Evolutionary conservation across 2,888 invertebrate genomes (phyloP).

Genomic region (Julus scanicus): DNA sequence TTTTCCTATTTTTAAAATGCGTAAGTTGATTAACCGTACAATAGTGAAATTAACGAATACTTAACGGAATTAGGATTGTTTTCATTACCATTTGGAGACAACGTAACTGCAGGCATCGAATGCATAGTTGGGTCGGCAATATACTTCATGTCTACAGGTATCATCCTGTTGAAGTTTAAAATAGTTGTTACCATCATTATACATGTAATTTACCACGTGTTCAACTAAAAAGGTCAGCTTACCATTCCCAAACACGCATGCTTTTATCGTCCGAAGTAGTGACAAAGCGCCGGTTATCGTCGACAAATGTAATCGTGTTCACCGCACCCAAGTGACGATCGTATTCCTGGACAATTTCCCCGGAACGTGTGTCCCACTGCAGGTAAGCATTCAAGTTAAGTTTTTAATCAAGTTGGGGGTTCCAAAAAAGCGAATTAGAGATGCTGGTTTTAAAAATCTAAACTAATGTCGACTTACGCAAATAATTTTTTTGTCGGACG

Average conservation of each 20-base stretch:
- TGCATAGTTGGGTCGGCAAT: slow-evolving; percentile 99
- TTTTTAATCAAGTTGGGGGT: too few species aligned
- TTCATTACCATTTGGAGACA: slow-evolving; percentile 83
- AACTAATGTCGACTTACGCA: slow-evolving; percentile 76
- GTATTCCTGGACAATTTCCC: slow-evolving; percentile 97
- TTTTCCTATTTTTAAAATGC: slow-evolving; percentile 73
- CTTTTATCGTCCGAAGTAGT: slow-evolving; percentile 99
- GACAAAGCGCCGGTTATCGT: slow-evolving; percentile 96
- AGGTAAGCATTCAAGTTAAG: neutral
- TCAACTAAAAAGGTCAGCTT: too few species aligned
- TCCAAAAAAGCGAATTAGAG: too few species aligned
- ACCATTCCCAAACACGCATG: slow-evolving; percentile 99
- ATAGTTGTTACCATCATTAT: slow-evolving; percentile 44
- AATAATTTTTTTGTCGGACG: slow-evolving; percentile 99
- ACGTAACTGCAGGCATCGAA: slow-evolving; percentile 96
- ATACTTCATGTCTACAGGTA: slow-evolving; percentile 99
- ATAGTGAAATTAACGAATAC: neutral
- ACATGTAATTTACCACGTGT: neutral
- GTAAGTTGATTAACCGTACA: too few species aligned
- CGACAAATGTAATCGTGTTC: slow-evolving; percentile 98
- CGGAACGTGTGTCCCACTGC: slow-evolving; percentile 95
- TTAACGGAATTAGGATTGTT: neutral
- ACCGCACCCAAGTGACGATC: slow-evolving; percentile 99
- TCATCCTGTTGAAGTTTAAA: slow-evolving; percentile 71
- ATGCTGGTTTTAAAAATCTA: too few species aligned